These are phyloP conservation scores for Hyla sarda DNA, from an alignment of 2,113 vertebrate species.

Conservation along the genomic window DNA sequence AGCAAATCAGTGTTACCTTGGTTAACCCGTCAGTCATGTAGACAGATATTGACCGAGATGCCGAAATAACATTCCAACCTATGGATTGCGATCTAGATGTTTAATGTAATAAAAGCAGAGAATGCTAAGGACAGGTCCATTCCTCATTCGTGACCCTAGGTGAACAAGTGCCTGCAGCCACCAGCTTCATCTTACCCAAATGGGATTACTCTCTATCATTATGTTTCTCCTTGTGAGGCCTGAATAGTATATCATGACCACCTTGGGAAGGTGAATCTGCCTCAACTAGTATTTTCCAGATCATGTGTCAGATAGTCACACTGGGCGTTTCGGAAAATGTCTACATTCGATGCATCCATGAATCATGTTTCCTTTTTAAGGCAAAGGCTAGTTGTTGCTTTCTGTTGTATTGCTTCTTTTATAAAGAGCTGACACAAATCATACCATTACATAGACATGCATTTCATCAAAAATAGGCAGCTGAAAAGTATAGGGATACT, in stretches of 20 bases:
- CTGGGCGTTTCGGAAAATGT: neutral
- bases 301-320: neutral
- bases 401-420: neutral
- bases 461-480: neutral
- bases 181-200: neutral
- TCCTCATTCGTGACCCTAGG: neutral
- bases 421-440: neutral
- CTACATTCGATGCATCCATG: neutral
- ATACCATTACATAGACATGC: neutral
- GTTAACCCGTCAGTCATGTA: constrained; percentile 13
- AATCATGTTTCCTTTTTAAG: neutral
- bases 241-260: neutral
- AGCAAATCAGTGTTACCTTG: constrained; percentile 15
- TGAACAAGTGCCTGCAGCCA: neutral
- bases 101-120: neutral
- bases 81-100: neutral
- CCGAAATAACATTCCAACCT: neutral
- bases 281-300: neutral
- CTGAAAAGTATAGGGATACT: neutral
- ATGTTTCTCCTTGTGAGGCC: neutral
- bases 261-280: neutral
- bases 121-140: neutral
- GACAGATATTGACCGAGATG: neutral
- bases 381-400: neutral
- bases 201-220: neutral